Base-by-base conservation (phyloP, 1,140 invertebrate species). In the Drosophila saltans region DNA sequence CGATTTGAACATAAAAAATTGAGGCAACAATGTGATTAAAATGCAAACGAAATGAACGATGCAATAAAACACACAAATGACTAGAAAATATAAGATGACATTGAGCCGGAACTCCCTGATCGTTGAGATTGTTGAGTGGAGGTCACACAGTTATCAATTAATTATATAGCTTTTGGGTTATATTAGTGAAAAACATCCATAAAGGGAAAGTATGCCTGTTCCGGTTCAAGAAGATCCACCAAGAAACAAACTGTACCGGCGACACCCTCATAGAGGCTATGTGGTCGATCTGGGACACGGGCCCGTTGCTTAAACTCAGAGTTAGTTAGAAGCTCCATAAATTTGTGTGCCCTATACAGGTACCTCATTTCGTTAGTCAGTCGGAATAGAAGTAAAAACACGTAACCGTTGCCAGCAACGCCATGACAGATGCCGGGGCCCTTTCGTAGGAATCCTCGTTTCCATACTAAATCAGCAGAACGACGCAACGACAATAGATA, bases 351-450 rank as follows among this genome's bases (percentile, higher is more conserved):
- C 80, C 96, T 93, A 76, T 96, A 93, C 8, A 97, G 93, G 92
- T 97, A 95, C 82, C 95, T 95, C 11, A 93, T 91, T 78, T 98
- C 94, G 28, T 93, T 93, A 16, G 97, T 97, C 39, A 98, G 92
- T 67, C 96, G 94, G 81, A 97, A 96, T 1, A 98, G 91, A 0
- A 97, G 92, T 2, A 98, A 92, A 91, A 97, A 97, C 0, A 96
- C 96, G 92, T 97, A 98, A 21, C 95, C 97, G 93, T 95, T 97
- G 41, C 97, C 97, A 43, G 96, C 95, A 3, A 98, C 94, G 1
- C 97, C 97, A 91, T 98, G 97, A 91, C 97, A 98, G 52, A 97
- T 95, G 8, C 95, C 95, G 40, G 96, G 96, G 0, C 97, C 97
- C 93, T 98, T 98, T 73, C 94, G 95, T 26, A 98, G 91, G 9